Evolutionary conservation across 2,113 vertebrate genomes (phyloP).

Genomic region (Ptyas mucosa): DNA sequence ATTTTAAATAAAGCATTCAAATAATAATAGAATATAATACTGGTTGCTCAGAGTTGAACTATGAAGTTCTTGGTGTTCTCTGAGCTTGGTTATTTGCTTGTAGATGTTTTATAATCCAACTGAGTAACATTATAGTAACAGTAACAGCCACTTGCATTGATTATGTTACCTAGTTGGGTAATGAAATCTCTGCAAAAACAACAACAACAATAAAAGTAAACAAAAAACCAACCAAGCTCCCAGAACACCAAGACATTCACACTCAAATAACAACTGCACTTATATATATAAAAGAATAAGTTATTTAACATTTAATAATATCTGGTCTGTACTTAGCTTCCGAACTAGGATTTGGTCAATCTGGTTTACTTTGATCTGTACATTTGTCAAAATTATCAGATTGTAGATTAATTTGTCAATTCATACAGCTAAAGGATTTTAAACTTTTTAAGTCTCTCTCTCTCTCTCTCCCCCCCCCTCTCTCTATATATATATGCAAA

Average conservation of each 20-base stretch:
- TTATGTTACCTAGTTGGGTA: too few relatives aligned
- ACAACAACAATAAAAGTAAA: too few relatives aligned
- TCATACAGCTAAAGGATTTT: background rate
- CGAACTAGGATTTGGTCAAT: conserved; percentile 32
- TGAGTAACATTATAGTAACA: too few relatives aligned
- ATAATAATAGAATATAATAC: background rate
- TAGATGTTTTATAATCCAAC: too few relatives aligned
- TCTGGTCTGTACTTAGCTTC: background rate
- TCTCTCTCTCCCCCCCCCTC: background rate
- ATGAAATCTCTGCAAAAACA: background rate
- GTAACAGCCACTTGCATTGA: too few relatives aligned
- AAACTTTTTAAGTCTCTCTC: background rate
- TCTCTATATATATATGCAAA: too few relatives aligned
- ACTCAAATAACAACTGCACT: background rate
- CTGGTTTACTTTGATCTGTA: conserved; percentile 2
- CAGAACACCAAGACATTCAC: background rate
- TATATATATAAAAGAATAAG: background rate
- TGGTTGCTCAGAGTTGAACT: background rate
- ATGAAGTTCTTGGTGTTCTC: background rate
- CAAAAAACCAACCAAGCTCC: background rate
- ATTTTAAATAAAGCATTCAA: background rate
- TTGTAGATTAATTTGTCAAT: background rate
- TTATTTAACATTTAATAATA: background rate
- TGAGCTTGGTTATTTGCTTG: background rate
- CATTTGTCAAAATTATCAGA: background rate